These are phyloP conservation scores for Parauchenoglanis ngamensis DNA, from an alignment of 2,797 vertebrate species.

Conservation along the genomic window DNA sequence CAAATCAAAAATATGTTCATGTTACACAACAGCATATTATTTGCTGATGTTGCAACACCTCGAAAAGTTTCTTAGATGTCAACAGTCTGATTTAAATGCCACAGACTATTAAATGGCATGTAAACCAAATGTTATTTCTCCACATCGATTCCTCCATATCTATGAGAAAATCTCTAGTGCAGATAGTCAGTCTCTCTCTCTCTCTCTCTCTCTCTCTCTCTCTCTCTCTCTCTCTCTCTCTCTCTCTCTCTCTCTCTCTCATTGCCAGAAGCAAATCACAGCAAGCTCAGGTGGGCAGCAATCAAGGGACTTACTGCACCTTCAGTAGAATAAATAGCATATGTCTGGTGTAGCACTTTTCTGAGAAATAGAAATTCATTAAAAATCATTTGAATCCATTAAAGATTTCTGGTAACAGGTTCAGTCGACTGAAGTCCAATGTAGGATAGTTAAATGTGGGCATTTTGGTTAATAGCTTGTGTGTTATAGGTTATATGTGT, in stretches of 20 bases:
- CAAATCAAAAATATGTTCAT: not conserved
- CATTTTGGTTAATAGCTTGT: not conserved
- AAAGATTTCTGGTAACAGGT: not conserved
- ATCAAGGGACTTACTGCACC: slow-evolving; percentile 7
- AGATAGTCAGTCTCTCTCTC: not conserved
- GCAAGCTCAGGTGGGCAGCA: slow-evolving; percentile 18
- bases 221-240: slow-evolving; percentile 10
- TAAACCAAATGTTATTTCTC: not conserved
- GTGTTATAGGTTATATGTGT: not conserved
- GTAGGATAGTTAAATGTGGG: not conserved
- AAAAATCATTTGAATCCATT: not conserved
- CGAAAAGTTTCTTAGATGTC: not conserved
- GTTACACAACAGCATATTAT: not conserved
- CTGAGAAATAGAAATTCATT: not conserved
- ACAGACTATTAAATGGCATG: not conserved
- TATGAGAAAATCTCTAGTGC: not conserved
- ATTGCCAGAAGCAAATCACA: slow-evolving; percentile 11
- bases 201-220: not conserved
- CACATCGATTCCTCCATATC: not conserved
- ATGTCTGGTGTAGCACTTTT: slow-evolving; percentile 17
- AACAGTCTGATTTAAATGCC: not conserved
- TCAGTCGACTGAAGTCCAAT: not conserved
- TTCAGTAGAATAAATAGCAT: slow-evolving; percentile 24
- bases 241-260: not conserved
- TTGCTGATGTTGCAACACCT: not conserved